Percentiles rank a stretch among this genome's conserved stretches.
Evolutionary conservation across 2,797 vertebrate genomes (phyloP).

Genomic region (Acanthis flammea): DNA sequence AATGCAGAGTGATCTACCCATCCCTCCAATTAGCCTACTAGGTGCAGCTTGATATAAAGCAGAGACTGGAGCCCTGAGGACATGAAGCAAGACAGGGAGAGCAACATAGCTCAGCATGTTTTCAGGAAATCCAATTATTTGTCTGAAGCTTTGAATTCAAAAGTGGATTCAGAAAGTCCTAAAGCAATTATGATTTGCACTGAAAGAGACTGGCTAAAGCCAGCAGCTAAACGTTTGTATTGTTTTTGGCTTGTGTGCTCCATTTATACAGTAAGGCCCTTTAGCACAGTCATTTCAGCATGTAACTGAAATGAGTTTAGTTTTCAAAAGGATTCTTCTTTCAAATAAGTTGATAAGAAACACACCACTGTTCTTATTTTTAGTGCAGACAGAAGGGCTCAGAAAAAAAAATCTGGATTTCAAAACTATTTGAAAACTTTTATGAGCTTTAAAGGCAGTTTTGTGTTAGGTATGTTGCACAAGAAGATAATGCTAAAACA

Average conservation of each 20-base stretch:
- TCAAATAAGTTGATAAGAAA: conserved; percentile 27
- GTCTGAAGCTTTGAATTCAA: conserved; percentile 86
- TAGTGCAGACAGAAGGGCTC: not conserved
- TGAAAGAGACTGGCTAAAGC: conserved; percentile 69
- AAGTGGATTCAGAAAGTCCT: conserved; percentile 84
- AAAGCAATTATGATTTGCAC: conserved; percentile 83
- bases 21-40: conserved; percentile 69
- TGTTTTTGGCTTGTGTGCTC: conserved; percentile 70
- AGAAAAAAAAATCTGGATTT: not conserved
- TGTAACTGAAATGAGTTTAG: conserved; percentile 48
- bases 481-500: not conserved
- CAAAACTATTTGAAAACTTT: not conserved
- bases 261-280: conserved; percentile 42
- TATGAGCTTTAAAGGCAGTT: not conserved
- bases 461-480: not conserved
- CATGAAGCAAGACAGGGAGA: conserved; percentile 77
- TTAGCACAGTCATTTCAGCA: conserved; percentile 47
- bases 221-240: conserved; percentile 73
- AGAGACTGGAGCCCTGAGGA: conserved; percentile 76
- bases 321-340: conserved; percentile 49
- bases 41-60: conserved; percentile 75
- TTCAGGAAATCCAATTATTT: conserved; percentile 88
- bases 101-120: conserved; percentile 87
- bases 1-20: conserved; percentile 71
- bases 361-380: not conserved